Percentiles rank a stretch among this genome's conserved stretches.
phyloP scores from a whole-genome alignment of 2,888 invertebrate species.

The Megamerina dolium region DNA sequence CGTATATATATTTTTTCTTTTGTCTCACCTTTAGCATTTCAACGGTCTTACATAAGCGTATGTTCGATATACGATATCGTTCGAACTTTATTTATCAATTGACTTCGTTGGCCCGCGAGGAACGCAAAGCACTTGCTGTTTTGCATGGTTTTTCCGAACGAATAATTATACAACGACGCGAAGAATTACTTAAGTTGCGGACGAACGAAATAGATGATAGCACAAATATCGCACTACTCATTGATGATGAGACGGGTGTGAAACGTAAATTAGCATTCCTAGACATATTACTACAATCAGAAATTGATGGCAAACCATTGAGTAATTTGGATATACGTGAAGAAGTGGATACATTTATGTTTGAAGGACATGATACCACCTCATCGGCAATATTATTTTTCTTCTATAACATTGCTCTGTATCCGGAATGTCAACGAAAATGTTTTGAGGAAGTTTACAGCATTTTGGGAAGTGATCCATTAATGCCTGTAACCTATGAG shows the following conservation, averaged over 20 bases:
- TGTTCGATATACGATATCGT: conserved; percentile 45
- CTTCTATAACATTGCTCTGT: conserved; percentile 50
- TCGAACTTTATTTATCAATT: conserved; percentile 49
- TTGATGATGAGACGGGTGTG: conserved; percentile 45
- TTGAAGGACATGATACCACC: conserved; percentile 57
- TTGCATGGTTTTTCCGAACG: conserved; percentile 54
- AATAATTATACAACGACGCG: conserved; percentile 52
- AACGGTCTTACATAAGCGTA: conserved; percentile 43
- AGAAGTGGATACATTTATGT: conserved; percentile 71
- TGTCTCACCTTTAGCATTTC: conserved; percentile 29
- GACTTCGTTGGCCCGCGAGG: conserved; percentile 55
- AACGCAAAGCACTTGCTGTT: conserved; percentile 50
- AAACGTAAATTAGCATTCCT: conserved; percentile 62
- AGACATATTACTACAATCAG: conserved; percentile 59
- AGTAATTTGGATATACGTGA: conserved; percentile 58
- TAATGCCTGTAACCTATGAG: conserved; percentile 38
- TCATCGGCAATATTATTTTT: conserved; percentile 52
- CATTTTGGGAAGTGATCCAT: conserved; percentile 44
- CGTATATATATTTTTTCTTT: too few relatives aligned
- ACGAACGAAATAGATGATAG: too few relatives aligned
- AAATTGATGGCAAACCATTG: conserved; percentile 56
- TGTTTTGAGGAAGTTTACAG: conserved; percentile 49
- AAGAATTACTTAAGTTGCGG: conserved; percentile 37
- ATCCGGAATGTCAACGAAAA: conserved; percentile 51
- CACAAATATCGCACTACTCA: background rate